Evolutionary conservation across 2,113 vertebrate genomes (phyloP), one percentile per base, ranked within the genome.

Genomic region (Pterocles gutturalis): DNA sequence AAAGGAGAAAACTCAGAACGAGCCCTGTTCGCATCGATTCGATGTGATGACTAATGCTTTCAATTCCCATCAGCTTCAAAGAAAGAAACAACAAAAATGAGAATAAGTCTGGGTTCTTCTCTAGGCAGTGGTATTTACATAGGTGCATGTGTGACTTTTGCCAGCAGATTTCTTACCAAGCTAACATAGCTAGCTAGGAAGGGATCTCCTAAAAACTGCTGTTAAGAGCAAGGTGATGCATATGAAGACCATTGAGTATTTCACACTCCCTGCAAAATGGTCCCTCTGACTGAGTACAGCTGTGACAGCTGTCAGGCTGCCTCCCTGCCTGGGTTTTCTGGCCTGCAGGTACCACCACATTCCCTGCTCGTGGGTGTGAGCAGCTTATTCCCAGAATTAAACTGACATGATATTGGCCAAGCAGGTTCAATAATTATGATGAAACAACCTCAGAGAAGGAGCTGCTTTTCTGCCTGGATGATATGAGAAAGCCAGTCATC

Each of bases 201-300:
- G 28, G 26, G 34, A 46, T 20, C 28, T 73, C 2, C 1, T 43
- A 65, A 21, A 62, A 76, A 71, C 20, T 51, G 67, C 60, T 71
- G 38, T 41, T 57, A 58, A 66, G 54, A 66, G 49, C 17, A 69
- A 80, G 58, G 25, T 5, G 0, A 45, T 48, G 29, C 41, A 10
- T 53, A 5, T 9, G 15, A n/a, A 83, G 18, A 10, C 7, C 34
- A 9, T 7, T 53, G 54, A 62, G 13, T 76, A 24, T 88, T 67
- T 88, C 29, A 78, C 25, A n/a, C 29, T 28, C 21, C 13, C 21
- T 58, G 31, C 0, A 0, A 89, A 95, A 36, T 0, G 0, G 1
- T 82, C 55, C 31, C 31, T 54, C 77, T 91, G 62, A 53, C 49
- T 0, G 0, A 51, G 19, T 22, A 16, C 25, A 71, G 45, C 29